These are phyloP conservation scores for Dicyrtoma fusca DNA, from an alignment of 2,888 invertebrate species.

Conservation along the genomic window DNA sequence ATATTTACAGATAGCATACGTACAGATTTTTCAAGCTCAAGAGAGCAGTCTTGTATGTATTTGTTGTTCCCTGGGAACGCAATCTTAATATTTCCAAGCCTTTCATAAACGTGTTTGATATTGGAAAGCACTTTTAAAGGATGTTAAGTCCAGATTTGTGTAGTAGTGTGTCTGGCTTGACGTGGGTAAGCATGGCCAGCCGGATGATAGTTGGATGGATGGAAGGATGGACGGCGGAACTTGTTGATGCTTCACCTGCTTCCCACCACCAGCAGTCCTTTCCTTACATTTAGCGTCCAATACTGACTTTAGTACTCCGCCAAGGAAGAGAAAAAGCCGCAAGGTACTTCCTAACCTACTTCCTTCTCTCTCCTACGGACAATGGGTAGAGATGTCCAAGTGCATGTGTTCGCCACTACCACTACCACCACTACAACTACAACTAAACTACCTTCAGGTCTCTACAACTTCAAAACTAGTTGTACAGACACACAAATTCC, in stretches of 20 bases:
- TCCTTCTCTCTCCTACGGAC: slow-evolving; percentile 23
- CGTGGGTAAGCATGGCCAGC: no score
- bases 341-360: slow-evolving; percentile 36
- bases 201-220: slow-evolving; percentile 4
- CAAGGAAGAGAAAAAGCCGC: slow-evolving; percentile 33
- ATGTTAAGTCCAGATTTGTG: neutral
- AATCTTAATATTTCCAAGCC: no score
- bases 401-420: neutral
- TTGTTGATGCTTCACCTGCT: slow-evolving; percentile 34
- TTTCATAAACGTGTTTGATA: neutral
- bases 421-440: neutral
- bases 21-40: no score
- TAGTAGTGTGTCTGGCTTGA: no score
- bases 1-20: no score
- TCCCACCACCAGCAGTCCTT: slow-evolving; percentile 18
- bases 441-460: no score
- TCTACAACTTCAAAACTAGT: no score
- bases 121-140: slow-evolving; percentile 14
- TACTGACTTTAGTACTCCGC: no score
- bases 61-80: no score
- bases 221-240: slow-evolving; percentile 20
- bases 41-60: no score
- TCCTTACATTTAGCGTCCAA: neutral
- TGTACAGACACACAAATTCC: no score
- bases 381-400: neutral